These are phyloP conservation scores for Whitmania pigra DNA, from an alignment of 1,140 invertebrate genomes.

Conservation along the genomic window DNA sequence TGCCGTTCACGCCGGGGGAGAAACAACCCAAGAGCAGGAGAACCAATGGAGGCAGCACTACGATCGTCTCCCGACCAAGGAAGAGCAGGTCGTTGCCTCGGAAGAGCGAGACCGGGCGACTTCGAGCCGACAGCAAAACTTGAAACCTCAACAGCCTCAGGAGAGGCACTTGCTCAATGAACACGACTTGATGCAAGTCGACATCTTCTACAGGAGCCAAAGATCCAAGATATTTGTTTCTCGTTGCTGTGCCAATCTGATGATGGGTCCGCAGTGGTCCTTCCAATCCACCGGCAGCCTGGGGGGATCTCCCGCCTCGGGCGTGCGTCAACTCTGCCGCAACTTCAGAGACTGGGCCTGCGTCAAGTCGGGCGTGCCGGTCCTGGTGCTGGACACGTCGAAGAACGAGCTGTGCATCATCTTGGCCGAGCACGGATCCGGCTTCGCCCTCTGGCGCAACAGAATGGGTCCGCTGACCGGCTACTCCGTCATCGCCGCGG, in stretches of 20 bases:
- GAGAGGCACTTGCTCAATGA: constrained; percentile 47
- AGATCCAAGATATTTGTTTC: constrained; percentile 68
- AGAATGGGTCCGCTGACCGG: constrained; percentile 55
- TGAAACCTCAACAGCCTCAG: not conserved
- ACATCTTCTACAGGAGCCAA: constrained; percentile 63
- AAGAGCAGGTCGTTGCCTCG: not conserved
- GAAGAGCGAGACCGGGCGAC: not conserved
- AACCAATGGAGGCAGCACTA: not conserved
- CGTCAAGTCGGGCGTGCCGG: constrained; percentile 64
- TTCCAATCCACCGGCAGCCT: not conserved
- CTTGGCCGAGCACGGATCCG: constrained; percentile 66
- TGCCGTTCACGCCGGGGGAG: not conserved
- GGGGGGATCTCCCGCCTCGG: constrained; percentile 8
- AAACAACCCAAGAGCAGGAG: not conserved
- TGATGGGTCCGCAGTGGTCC: constrained; percentile 43
- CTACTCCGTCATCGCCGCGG: constrained; percentile 45
- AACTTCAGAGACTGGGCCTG: constrained; percentile 54
- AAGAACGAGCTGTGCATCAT: constrained; percentile 59
- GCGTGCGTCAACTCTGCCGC: constrained; percentile 12
- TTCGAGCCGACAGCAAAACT: not conserved
- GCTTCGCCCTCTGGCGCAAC: constrained; percentile 71
- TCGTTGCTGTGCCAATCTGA: constrained; percentile 64
- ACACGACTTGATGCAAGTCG: constrained; percentile 59
- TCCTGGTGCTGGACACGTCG: constrained; percentile 61
- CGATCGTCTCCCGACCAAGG: not conserved